Percentiles rank a stretch among this genome's conserved stretches.
phyloP scores from a whole-genome alignment of 2,113 vertebrate genomes.

The Ictalurus furcatus region DNA sequence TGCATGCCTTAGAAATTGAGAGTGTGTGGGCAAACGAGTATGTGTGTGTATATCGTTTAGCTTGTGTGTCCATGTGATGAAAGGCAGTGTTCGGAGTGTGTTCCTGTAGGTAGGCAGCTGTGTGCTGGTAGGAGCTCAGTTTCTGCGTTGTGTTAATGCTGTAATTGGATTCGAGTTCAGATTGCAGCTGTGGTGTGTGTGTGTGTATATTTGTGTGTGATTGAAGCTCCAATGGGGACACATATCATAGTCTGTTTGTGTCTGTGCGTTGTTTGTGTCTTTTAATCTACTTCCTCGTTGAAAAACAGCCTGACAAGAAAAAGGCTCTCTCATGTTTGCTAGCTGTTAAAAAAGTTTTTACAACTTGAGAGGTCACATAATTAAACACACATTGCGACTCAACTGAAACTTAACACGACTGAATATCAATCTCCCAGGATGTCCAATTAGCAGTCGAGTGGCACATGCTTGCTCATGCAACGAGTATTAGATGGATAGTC shows the following conservation, averaged over 20 bases:
- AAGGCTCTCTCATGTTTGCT: background rate
- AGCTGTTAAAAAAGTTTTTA: background rate
- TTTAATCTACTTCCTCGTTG: constrained; percentile 22
- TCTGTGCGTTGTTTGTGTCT: constrained; percentile 7
- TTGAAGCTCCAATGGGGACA: constrained; percentile 2
- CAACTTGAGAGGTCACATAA: constrained; percentile 5
- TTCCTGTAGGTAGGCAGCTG: constrained; percentile 22
- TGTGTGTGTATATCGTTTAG: background rate
- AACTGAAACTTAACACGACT: background rate
- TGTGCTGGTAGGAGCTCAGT: constrained; percentile 2
- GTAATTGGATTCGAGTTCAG: constrained; percentile 36
- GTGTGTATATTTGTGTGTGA: background rate
- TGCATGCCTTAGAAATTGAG: background rate
- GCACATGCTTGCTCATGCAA: background rate
- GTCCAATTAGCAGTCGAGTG: constrained; percentile 25
- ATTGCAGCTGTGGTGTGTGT: constrained; percentile 1
- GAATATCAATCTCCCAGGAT: background rate
- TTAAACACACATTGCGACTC: background rate
- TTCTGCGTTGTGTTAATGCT: constrained; percentile 14
- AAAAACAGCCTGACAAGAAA: background rate
- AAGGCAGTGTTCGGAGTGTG: background rate
- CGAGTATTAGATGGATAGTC: background rate
- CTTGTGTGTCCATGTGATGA: background rate
- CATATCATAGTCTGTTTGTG: constrained; percentile 15
- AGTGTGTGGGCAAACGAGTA: background rate